Evolutionary conservation across 2,113 vertebrate genomes (phyloP).

Genomic region (Mormyrus lacerda): DNA sequence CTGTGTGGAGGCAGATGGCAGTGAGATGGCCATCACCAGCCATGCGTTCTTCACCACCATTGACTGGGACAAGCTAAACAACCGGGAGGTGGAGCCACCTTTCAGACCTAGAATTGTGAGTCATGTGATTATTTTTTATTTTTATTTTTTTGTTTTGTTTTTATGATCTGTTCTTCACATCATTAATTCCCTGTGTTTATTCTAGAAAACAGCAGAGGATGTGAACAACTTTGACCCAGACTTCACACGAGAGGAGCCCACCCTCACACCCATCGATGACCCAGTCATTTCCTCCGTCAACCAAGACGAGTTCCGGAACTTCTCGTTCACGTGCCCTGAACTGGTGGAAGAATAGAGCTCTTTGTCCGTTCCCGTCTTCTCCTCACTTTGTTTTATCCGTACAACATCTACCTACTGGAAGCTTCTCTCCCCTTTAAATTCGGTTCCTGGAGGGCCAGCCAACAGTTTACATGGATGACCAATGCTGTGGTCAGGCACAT

Average conservation of each 20-base stretch:
- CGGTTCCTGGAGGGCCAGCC: not conserved
- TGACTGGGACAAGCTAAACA: conserved; percentile 83
- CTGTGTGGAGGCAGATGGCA: conserved; percentile 68
- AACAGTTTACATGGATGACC: not conserved
- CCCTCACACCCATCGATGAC: conserved; percentile 88
- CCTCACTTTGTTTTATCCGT: not conserved
- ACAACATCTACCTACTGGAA: not conserved
- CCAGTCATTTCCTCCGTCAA: conserved; percentile 77
- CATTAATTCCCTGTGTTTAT: conserved; percentile 12
- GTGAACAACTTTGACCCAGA: conserved; percentile 99
- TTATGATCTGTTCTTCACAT: not conserved
- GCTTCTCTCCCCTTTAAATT: not conserved
- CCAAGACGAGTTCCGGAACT: conserved; percentile 90
- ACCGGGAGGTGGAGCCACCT: conserved; percentile 79
- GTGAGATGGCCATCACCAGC: conserved; percentile 71
- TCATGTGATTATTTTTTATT: not conserved
- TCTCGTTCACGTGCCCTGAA: conserved; percentile 85
- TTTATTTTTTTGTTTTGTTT: not conserved
- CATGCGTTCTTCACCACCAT: conserved; percentile 81
- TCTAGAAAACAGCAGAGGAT: conserved; percentile 86
- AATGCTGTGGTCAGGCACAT: not conserved
- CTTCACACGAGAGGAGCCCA: conserved; percentile 90
- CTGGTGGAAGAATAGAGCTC: conserved; percentile 41
- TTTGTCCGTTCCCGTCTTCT: not conserved
- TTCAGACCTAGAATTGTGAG: conserved; percentile 92